phyloP scores from a whole-genome alignment of 2,113 vertebrate genomes.

The Chionomys nivalis region DNA sequence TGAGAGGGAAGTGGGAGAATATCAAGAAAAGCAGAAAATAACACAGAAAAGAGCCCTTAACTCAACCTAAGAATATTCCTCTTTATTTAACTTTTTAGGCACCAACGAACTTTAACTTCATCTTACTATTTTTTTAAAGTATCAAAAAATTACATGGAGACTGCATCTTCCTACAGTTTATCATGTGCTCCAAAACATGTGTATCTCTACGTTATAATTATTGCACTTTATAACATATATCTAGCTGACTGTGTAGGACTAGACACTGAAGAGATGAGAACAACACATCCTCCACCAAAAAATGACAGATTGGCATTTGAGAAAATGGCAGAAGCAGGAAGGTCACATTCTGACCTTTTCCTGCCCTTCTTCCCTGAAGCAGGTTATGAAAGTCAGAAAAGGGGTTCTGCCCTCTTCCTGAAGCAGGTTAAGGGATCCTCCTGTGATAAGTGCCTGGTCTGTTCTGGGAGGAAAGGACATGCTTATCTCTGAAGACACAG shows the following conservation, averaged over 20 bases:
- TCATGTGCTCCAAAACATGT: conserved; percentile 53
- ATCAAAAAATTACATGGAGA: background rate
- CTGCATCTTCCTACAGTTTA: conserved; percentile 17
- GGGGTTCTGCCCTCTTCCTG: background rate
- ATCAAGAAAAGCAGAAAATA: conserved; percentile 61
- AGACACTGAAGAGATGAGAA: background rate
- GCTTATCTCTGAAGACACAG: conserved; percentile 44
- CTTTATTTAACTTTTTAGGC: conserved; percentile 64
- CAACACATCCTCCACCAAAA: background rate
- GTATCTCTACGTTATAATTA: conserved; percentile 47
- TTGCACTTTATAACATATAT: conserved; percentile 32
- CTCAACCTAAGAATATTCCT: background rate
- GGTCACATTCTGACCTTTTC: background rate
- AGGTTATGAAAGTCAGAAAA: background rate
- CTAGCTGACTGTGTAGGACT: background rate
- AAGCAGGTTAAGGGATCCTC: background rate
- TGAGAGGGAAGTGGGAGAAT: background rate
- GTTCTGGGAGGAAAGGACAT: background rate
- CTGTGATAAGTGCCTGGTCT: background rate
- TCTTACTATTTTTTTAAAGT: conserved; percentile 62
- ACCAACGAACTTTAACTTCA: conserved; percentile 33
- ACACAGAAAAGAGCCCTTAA: background rate
- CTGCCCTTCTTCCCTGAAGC: background rate
- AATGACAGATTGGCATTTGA: conserved; percentile 21
- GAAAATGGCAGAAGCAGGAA: background rate